Base-by-base conservation (phyloP, 2,797 vertebrate genomes). In the Ptychobarbus kaznakovi region DNA sequence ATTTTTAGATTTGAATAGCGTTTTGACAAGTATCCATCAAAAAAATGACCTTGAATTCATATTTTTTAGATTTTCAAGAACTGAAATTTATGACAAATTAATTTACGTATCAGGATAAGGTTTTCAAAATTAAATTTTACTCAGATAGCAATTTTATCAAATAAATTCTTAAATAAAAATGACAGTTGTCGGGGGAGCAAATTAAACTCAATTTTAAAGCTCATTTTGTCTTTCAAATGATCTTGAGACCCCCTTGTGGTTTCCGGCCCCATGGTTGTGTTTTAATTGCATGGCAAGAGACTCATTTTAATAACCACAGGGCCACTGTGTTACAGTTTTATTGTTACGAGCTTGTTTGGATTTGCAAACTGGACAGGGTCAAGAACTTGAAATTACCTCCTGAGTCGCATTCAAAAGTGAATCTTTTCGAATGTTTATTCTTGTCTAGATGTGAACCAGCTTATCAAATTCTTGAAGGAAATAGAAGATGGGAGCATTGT, bases 401-500 rank as follows among this genome's bases (percentile, higher is more conserved):
- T 44, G 10, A 66, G 32, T 44, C 11, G 1, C 11, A 22, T 75
- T 3, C 13, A 32, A 38, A 46, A 1, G 1, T 6, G 3, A n/a
- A 40, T 10, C 66, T 32, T 35, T 58, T 56, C 25, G 9, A 65
- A 42, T 88, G 4, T 63, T 63, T 75, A 25, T 74, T 85, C 88
- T 22, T 81, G 49, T 91, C 73, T 86, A 99, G 98, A 99, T 72
- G 97, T 99, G 85, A 94, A 92, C 9, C 95, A 95, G 0, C 91
- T 99, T 10, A 96, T 97, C 89, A 95, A 95, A 77, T 97, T 97
- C 91, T 88, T 99, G 69, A 97, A 98, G 88, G 94, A 90, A 69
- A 96, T 99, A 80, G 92, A 95, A 70, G 96, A 98, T 1, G 98
- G 98, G 80, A 98, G 97, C 0, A 90, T 99, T 8, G 97, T 99